These are phyloP conservation scores for Tympanuchus pallidicinctus DNA, from an alignment of 2,113 vertebrate genomes.

Conservation along the genomic window DNA sequence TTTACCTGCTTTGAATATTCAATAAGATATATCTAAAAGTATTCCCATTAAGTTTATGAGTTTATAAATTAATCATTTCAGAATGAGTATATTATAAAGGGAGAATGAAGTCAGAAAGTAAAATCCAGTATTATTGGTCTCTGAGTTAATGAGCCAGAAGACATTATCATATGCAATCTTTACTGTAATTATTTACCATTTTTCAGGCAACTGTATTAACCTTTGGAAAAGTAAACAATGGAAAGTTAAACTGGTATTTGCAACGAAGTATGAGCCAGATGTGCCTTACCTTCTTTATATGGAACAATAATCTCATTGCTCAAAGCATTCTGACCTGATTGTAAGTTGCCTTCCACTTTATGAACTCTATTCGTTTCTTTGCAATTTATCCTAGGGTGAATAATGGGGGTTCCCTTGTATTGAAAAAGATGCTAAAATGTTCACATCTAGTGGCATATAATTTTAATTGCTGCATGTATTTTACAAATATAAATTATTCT, in stretches of 20 bases:
- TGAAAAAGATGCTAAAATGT: background rate
- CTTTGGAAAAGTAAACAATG: conserved; percentile 22
- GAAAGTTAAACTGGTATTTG: background rate
- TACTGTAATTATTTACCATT: background rate
- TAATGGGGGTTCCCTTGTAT: accelerated
- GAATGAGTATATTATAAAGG: background rate
- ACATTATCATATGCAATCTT: background rate
- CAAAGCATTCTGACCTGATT: background rate
- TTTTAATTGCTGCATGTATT: background rate
- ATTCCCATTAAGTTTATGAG: accelerated
- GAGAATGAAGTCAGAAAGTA: background rate
- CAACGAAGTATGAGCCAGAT: background rate
- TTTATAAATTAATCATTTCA: background rate
- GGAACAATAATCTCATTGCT: background rate
- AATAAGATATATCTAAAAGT: background rate
- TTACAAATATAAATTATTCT: background rate
- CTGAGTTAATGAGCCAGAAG: background rate
- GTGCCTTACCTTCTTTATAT: background rate
- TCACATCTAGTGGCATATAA: background rate
- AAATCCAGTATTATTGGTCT: background rate
- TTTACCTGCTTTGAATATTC: background rate
- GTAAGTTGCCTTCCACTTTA: background rate
- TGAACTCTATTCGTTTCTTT: background rate
- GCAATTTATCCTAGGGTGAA: background rate
- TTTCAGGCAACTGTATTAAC: conserved; percentile 3